A percentile compares a stretch with the other conserved stretches of the same genome.
Conservation (phyloP, 2,113 vertebrate species). For the Pollachius pollachius region DNA sequence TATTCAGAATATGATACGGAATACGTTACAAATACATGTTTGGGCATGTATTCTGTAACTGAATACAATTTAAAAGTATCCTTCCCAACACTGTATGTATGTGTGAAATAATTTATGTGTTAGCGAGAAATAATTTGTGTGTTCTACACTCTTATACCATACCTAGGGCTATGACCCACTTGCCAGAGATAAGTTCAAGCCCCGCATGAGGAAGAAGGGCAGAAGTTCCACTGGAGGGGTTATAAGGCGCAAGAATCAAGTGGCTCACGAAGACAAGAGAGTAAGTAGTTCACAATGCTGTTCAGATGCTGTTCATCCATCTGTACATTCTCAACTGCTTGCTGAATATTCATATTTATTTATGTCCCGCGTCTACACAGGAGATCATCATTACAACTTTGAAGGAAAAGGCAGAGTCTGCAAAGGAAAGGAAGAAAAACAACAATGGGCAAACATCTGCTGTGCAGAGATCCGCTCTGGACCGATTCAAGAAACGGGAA, state of each 20-base stretch:
- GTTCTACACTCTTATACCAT: neutral
- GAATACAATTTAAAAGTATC: no score
- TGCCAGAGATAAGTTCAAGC: conserved; percentile 75
- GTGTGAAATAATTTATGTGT: neutral
- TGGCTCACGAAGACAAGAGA: conserved; percentile 79
- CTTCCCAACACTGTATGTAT: neutral
- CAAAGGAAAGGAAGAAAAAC: conserved; percentile 40
- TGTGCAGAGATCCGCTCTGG: conserved; percentile 70
- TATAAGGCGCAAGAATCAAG: conserved; percentile 82
- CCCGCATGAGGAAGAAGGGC: conserved; percentile 79
- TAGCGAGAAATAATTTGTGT: no score
- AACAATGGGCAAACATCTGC: conserved; percentile 1
- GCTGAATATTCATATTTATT: neutral
- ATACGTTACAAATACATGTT: no score
- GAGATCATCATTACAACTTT: conserved; percentile 71
- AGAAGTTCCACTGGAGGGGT: conserved; percentile 76
- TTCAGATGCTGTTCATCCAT: neutral
- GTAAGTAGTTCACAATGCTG: conserved; percentile 53
- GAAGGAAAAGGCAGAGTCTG: conserved; percentile 47
- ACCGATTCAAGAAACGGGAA: conserved; percentile 79
- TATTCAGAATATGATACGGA: no score
- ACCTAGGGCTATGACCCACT: conserved; percentile 83
- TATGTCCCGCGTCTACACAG: conserved; percentile 52
- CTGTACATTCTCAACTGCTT: neutral
- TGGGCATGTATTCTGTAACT: no score